A percentile compares a stretch with the other conserved stretches of the same genome.
Evolutionary conservation across 2,797 vertebrate genomes (phyloP).

Genomic region (Chlorospingus semifuscus): DNA sequence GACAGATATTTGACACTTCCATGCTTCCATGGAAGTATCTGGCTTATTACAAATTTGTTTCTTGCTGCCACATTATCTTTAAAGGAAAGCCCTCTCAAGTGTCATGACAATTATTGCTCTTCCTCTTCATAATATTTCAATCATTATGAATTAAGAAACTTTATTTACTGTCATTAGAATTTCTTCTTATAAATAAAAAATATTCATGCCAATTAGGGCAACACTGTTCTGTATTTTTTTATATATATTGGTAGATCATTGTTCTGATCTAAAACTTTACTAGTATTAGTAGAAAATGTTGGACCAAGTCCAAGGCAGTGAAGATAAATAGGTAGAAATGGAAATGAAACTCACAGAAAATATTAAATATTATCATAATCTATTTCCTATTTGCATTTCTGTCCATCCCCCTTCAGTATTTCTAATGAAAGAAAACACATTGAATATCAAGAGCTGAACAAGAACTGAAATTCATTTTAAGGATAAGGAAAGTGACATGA

Average conservation of each 20-base stretch:
- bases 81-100: neutral
- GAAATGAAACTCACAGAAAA: neutral
- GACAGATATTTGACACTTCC: neutral
- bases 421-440: conserved; percentile 7
- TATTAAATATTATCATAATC: neutral
- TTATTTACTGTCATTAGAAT: neutral
- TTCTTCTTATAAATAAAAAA: neutral
- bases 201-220: neutral
- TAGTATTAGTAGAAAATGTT: neutral
- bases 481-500: conserved; percentile 39
- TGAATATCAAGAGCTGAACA: conserved; percentile 24
- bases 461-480: conserved; percentile 46
- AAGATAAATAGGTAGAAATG: neutral
- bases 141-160: neutral
- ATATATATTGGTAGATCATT: neutral
- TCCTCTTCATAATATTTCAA: neutral
- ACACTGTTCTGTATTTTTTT: neutral
- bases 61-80: neutral
- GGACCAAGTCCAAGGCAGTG: neutral
- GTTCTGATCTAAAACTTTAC: neutral
- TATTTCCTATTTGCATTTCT: neutral
- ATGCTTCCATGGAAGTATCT: neutral
- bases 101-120: neutral
- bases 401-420: neutral
- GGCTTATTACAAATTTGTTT: neutral